Percentiles rank a stretch among this genome's conserved stretches.
Conservation (phyloP, 2,888 invertebrate species). For the Noctua comes region DNA sequence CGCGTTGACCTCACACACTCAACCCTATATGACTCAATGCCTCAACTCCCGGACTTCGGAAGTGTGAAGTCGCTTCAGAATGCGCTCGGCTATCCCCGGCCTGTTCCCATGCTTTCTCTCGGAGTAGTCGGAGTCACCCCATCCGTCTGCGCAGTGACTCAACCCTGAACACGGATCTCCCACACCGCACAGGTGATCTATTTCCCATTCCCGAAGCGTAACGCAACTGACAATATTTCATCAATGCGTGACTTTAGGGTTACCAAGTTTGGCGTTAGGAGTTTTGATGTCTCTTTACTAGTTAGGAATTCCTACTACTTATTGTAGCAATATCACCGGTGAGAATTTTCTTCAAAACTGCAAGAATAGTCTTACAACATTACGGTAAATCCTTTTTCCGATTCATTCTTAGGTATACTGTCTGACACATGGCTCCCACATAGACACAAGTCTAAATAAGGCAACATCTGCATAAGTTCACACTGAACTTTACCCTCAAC, state of each 20-base stretch:
- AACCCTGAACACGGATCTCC: slow-evolving; percentile 71
- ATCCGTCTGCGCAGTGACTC: slow-evolving; percentile 31
- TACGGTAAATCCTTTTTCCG: slow-evolving; percentile 5
- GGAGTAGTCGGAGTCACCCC: slow-evolving; percentile 2
- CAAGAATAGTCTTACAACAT: neutral
- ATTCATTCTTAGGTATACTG: slow-evolving; percentile 3
- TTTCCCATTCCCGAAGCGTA: slow-evolving; percentile 67
- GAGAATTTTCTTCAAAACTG: neutral
- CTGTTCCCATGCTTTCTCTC: slow-evolving; percentile 43
- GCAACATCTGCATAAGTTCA: slow-evolving; percentile 1
- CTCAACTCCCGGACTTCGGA: slow-evolving; percentile 30
- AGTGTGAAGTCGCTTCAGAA: slow-evolving; percentile 9
- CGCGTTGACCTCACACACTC: neutral
- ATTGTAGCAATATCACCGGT: neutral
- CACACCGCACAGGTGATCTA: slow-evolving; percentile 58
- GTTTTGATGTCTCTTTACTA: neutral
- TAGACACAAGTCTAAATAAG: slow-evolving; percentile 27
- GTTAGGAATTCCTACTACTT: neutral
- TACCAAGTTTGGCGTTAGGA: slow-evolving; percentile 12
- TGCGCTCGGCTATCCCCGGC: slow-evolving; percentile 8
- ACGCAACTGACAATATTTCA: slow-evolving; percentile 55
- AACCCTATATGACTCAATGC: slow-evolving; percentile 22
- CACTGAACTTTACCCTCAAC: neutral
- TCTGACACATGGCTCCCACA: slow-evolving; percentile 20
- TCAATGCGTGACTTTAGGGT: slow-evolving; percentile 56